Base-by-base conservation (phyloP, 2,888 invertebrate species). In the Drosophila birchii region DNA sequence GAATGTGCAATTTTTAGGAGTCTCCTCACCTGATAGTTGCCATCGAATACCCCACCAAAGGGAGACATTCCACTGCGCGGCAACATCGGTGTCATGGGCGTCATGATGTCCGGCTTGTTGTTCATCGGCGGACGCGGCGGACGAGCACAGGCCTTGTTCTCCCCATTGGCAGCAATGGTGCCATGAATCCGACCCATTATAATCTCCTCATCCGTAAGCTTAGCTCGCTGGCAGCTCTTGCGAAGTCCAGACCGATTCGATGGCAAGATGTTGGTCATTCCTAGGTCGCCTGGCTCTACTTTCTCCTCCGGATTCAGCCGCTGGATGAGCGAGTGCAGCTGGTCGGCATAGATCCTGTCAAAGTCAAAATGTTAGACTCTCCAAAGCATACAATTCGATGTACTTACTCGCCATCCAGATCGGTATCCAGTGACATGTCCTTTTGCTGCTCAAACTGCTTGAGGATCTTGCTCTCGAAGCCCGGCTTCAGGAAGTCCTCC, bases 401-500 rank as follows among this genome's bases (percentile, higher is more conserved):
- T 9, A 78, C 88, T 86, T 91, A 94, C 94, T 93, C 93, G 87
- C 94, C 94, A 93, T 95, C 94, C 78, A 94, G 87, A 84, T 94
- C 94, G 53, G 91, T 91, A 84, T 94, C 94, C 32, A 91, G 66
- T 11, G 90, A 78, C 12, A 74, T 87, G 38, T 89, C 91, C 61
- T 88, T 92, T 76, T 78, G 86, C 78, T 91, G 88, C 43, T 88
- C 84, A 66, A 91, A 91, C 38, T 92, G 89, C 71, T 92, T 89
- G 0, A 91, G 61, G 29, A 92, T 80, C 61, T 86, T 82, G 53
- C 90, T 90, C 72, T 93, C 92, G 49, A 92, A 92, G 0, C 92
- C 94, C 1, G 94, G 93, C 86, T 94, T 94, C 49, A 95, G 81
- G 79, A 93, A 93, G n/a, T 93, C 93, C 47, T 94, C 93, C 57